These are phyloP conservation scores for Cacajao melanocephalus DNA, from an alignment of 2,797 vertebrate genomes.

Conservation along the genomic window DNA sequence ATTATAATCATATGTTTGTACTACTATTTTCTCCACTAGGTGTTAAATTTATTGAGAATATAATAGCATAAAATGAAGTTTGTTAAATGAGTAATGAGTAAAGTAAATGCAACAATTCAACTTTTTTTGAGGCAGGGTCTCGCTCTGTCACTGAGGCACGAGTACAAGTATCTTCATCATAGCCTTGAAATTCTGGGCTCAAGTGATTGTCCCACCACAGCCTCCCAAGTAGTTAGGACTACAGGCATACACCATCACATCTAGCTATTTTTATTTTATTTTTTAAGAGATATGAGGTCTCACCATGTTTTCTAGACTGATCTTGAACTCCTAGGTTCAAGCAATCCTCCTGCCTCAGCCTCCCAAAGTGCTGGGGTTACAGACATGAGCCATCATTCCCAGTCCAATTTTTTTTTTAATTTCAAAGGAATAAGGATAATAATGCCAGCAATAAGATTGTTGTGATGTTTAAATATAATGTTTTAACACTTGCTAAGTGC, in stretches of 20 bases:
- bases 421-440: background rate
- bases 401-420: background rate
- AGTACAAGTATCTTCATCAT: too few relatives aligned
- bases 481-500: background rate
- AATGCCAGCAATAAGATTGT: background rate
- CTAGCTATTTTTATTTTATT: background rate
- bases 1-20: background rate
- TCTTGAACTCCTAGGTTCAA: background rate
- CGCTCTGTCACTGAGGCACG: fast-evolving
- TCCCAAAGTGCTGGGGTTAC: background rate
- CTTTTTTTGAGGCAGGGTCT: background rate
- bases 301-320: background rate
- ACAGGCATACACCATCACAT: background rate
- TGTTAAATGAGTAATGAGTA: background rate
- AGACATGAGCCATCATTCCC: background rate
- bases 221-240: background rate
- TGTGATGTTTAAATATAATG: background rate
- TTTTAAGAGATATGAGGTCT: background rate
- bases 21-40: background rate
- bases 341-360: background rate
- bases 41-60: background rate
- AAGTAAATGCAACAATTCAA: background rate
- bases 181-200: too few relatives aligned
- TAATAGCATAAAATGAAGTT: background rate
- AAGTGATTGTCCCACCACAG: background rate